phyloP scores from a whole-genome alignment of 2,113 vertebrate species.

The Corapipo altera region DNA sequence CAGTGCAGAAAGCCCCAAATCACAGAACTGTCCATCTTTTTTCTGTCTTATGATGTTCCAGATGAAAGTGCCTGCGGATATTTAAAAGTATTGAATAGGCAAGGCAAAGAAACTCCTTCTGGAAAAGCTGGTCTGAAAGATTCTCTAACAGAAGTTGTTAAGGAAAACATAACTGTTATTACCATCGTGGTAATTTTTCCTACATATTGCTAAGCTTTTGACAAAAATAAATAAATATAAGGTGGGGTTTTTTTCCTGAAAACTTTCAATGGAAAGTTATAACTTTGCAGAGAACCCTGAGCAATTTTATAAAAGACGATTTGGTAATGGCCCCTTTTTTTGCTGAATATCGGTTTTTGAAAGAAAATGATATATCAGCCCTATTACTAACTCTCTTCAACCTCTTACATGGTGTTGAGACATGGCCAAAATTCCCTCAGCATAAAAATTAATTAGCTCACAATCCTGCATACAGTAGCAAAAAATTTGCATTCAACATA shows the following conservation, averaged over 20 bases:
- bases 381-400: slow-evolving; percentile 3
- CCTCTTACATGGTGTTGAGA: background rate
- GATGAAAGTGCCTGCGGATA: background rate
- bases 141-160: background rate
- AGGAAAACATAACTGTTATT: background rate
- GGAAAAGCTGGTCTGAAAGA: background rate
- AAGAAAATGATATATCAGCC: slow-evolving; percentile 30
- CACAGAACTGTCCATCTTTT: background rate
- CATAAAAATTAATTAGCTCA: slow-evolving; percentile 45
- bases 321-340: background rate
- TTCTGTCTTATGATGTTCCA: background rate
- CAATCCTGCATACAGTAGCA: slow-evolving; percentile 43
- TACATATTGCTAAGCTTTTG: background rate
- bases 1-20: background rate
- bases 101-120: background rate
- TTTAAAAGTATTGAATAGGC: background rate
- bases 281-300: background rate
- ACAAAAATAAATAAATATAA: background rate
- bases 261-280: background rate
- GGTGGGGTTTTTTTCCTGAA: background rate
- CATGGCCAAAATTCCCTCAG: slow-evolving; percentile 40
- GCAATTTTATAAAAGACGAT: background rate
- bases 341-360: background rate
- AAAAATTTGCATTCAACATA: slow-evolving; percentile 26
- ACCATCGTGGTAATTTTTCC: background rate